Conservation (phyloP, 2,797 vertebrate genomes). For the Peromyscus attwateri region DNA sequence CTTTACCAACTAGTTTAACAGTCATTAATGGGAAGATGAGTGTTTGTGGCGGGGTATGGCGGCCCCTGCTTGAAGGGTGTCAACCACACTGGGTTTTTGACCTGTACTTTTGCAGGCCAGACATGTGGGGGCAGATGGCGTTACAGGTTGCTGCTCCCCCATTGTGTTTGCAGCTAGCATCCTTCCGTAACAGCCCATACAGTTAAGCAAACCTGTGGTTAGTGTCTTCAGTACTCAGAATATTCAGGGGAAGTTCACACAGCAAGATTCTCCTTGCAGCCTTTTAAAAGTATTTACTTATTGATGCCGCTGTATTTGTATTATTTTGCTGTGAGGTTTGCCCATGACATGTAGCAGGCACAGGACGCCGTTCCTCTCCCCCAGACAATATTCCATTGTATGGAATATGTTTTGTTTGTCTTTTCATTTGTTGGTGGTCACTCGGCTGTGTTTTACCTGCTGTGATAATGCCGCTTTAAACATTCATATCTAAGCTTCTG, state of each 20-base stretch:
- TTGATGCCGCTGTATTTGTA: not conserved
- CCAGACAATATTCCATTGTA: not conserved
- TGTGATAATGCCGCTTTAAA: not conserved
- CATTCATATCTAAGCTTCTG: not conserved
- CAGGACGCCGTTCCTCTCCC: not conserved
- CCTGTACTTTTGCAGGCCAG: constrained; percentile 13
- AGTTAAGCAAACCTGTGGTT: constrained; percentile 57
- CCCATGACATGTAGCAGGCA: not conserved
- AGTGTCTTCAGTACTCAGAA: not conserved
- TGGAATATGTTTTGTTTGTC: not conserved
- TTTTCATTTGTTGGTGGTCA: not conserved
- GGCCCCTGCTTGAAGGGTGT: constrained; percentile 7
- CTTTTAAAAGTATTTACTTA: not conserved
- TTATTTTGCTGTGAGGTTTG: not conserved
- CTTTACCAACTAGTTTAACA: not conserved
- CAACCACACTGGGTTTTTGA: constrained; percentile 70
- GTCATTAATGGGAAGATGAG: constrained; percentile 49
- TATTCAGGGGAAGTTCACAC: not conserved
- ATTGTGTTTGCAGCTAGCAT: not conserved
- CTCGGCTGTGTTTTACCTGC: not conserved
- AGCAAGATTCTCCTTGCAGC: not conserved
- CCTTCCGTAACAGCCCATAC: constrained; percentile 15
- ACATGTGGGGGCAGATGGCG: not conserved
- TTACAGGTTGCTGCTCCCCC: not conserved
- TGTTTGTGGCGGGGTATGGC: not conserved